A percentile compares a stretch with the other conserved stretches of the same genome.
Conservation (phyloP, 1,140 invertebrate genomes). For the Sipha flava region DNA sequence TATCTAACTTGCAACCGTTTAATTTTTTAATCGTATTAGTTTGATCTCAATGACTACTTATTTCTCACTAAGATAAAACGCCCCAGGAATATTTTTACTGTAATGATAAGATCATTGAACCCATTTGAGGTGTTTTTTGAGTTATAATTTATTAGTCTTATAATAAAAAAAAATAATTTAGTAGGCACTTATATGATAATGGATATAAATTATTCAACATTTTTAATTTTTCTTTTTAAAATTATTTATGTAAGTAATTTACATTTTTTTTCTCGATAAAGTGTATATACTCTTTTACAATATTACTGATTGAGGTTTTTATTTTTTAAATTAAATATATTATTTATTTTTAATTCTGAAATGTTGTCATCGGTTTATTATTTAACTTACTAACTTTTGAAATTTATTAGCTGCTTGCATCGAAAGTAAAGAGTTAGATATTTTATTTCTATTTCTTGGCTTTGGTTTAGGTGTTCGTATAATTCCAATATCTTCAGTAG, state of each 20-base stretch:
- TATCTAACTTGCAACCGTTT: background rate
- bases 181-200: background rate
- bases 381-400: slow-evolving; percentile 47
- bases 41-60: background rate
- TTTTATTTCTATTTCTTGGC: slow-evolving; percentile 36
- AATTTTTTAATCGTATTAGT: background rate
- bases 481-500: background rate
- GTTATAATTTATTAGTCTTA: background rate
- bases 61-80: background rate
- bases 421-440: slow-evolving; percentile 62
- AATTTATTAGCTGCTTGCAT: slow-evolving; percentile 74
- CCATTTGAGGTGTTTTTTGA: background rate
- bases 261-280: too few species aligned
- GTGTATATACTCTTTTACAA: too few species aligned
- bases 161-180: background rate
- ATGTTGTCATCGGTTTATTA: background rate
- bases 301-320: too few species aligned
- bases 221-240: background rate
- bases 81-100: background rate
- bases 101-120: background rate
- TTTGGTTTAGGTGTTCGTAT: slow-evolving; percentile 26
- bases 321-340: too few species aligned
- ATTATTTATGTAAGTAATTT: background rate
- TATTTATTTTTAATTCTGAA: too few species aligned
- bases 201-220: background rate